phyloP scores from a whole-genome alignment of 2,888 invertebrate genomes.

The Pristionchus entomophagus region DNA sequence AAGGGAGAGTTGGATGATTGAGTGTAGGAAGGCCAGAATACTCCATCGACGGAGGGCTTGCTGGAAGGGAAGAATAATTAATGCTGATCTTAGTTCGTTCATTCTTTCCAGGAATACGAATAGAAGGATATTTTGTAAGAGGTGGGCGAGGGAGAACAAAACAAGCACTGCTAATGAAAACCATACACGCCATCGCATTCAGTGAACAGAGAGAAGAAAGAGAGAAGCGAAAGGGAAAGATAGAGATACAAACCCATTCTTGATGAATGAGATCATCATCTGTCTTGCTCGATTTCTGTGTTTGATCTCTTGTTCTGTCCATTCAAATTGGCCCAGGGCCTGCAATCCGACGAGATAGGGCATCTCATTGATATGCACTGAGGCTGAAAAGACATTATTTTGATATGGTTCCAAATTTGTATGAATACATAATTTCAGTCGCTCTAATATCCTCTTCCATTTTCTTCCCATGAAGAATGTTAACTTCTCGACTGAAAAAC shows the following conservation, averaged over 20 bases:
- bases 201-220: no score
- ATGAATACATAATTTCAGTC: not conserved
- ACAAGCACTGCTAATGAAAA: no score
- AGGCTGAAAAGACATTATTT: slow-evolving; percentile 46
- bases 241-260: slow-evolving; percentile 50
- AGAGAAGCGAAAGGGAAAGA: not conserved
- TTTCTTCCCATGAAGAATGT: no score
- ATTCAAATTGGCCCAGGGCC: slow-evolving; percentile 50
- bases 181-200: no score
- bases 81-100: not conserved
- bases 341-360: slow-evolving; percentile 58
- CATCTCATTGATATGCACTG: slow-evolving; percentile 59
- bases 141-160: no score
- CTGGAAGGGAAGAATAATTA: not conserved
- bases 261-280: slow-evolving; percentile 53
- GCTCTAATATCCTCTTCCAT: no score
- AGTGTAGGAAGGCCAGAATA: slow-evolving; percentile 25
- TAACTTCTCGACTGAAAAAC: no score
- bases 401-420: not conserved
- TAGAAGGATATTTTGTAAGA: no score
- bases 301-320: slow-evolving; percentile 47
- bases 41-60: slow-evolving; percentile 12
- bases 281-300: slow-evolving; percentile 48
- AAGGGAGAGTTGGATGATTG: slow-evolving; percentile 2
- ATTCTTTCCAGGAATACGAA: not conserved